Percentiles rank a stretch among this genome's conserved stretches.
Conservation (phyloP, 2,888 invertebrate species). For the Pegoplata infirma region DNA sequence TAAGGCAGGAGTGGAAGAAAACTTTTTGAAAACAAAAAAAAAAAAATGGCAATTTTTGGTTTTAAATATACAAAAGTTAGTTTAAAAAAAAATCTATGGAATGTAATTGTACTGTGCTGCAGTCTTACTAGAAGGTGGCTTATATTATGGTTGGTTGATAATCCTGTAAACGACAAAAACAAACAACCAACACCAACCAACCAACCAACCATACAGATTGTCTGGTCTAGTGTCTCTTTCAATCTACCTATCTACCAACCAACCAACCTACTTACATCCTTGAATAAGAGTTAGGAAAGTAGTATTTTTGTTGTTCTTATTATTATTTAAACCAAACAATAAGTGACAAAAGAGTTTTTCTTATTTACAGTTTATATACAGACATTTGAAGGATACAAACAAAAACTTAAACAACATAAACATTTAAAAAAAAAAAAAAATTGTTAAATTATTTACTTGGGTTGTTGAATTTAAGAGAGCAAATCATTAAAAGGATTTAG, state of each 20-base stretch:
- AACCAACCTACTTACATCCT: background rate
- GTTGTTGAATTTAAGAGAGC: background rate
- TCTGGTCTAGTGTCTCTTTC: background rate
- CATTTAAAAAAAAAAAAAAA: background rate
- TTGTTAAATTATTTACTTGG: background rate
- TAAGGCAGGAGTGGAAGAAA: constrained; percentile 16
- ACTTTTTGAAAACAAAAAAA: background rate
- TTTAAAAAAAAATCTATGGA: constrained; percentile 12
- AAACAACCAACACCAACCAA: too few species aligned
- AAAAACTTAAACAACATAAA: background rate
- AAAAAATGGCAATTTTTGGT: constrained; percentile 34
- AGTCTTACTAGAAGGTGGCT: constrained; percentile 23
- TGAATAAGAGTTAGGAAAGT: background rate
- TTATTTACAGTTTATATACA: background rate
- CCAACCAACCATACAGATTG: background rate
- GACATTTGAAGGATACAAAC: background rate
- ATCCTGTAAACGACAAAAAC: constrained; percentile 43
- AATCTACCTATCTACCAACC: too few species aligned
- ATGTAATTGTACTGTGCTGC: background rate
- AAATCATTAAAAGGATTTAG: too few species aligned
- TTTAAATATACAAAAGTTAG: constrained; percentile 39
- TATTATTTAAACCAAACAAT: constrained; percentile 43
- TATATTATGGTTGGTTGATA: constrained; percentile 43
- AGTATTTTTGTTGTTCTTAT: constrained; percentile 5
- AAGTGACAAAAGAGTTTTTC: constrained; percentile 53